Conservation (phyloP, 2,888 invertebrate genomes). For the Operophtera brumata region DNA sequence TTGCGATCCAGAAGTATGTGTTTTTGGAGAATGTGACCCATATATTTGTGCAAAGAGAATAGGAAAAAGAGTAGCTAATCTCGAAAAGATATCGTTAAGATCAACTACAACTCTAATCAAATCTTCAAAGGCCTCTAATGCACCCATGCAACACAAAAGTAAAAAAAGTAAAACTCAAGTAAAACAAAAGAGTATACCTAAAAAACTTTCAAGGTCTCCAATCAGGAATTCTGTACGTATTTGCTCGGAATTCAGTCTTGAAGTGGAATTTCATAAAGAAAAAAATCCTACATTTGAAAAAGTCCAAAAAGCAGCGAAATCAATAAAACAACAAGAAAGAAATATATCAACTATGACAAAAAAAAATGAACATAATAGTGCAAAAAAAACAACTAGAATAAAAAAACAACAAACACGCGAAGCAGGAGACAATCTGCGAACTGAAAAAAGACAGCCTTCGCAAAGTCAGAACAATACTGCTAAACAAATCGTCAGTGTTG, state of each 20-base stretch:
- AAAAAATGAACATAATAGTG: too few species aligned
- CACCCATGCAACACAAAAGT: neutral
- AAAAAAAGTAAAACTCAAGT: neutral
- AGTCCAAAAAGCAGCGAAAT: constrained; percentile 13
- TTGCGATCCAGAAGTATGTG: constrained; percentile 44
- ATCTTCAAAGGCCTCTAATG: constrained; percentile 5
- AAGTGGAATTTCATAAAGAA: constrained; percentile 23
- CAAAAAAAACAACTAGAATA: too few species aligned
- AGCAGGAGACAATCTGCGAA: neutral
- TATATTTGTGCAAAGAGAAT: constrained; percentile 42
- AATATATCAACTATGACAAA: neutral
- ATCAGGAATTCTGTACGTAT: constrained; percentile 23
- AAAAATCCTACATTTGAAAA: constrained; percentile 27
- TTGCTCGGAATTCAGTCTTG: constrained; percentile 12
- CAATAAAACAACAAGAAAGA: constrained; percentile 5
- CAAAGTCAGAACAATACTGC: too few species aligned
- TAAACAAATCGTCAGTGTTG: too few species aligned
- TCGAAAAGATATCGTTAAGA: constrained; percentile 10
- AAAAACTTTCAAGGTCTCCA: neutral
- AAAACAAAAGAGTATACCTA: constrained; percentile 1
- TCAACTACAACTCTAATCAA: constrained; percentile 4
- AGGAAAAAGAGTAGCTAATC: constrained; percentile 31
- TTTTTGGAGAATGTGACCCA: constrained; percentile 47
- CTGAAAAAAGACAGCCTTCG: neutral
- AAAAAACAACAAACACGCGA: neutral